These are phyloP conservation scores for Globodera ellingtonae DNA, from an alignment of 1,140 invertebrate species.

Conservation along the genomic window DNA sequence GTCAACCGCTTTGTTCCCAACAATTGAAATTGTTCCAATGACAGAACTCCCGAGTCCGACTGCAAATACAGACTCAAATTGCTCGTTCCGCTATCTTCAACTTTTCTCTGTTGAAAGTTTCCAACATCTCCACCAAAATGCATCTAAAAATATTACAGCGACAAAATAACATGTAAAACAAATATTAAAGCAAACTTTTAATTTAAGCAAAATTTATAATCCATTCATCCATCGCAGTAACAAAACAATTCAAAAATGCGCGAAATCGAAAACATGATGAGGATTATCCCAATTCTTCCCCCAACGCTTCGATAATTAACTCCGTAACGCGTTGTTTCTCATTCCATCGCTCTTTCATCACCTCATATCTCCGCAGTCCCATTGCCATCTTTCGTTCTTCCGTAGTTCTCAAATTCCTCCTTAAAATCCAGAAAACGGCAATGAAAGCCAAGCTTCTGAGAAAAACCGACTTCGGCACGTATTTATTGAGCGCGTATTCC, in stretches of 20 bases:
- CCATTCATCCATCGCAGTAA: too few relatives aligned
- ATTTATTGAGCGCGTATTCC: not conserved
- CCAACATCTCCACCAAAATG: not conserved
- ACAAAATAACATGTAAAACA: not conserved
- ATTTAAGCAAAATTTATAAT: too few relatives aligned
- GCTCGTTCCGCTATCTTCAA: not conserved
- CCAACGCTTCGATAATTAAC: not conserved
- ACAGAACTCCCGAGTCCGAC: constrained; percentile 11
- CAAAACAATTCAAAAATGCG: too few relatives aligned
- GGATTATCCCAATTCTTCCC: not conserved
- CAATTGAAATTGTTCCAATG: constrained; percentile 21
- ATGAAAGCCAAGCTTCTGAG: not conserved
- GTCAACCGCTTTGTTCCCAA: constrained; percentile 23
- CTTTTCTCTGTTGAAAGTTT: not conserved
- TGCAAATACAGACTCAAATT: constrained; percentile 12
- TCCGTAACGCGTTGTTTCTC: not conserved
- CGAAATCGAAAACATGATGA: not conserved
- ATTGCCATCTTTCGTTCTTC: not conserved
- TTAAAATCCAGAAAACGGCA: not conserved
- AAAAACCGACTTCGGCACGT: not conserved
- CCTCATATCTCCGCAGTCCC: not conserved
- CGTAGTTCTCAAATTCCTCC: not conserved
- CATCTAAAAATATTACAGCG: not conserved
- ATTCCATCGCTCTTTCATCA: not conserved
- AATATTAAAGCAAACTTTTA: too few relatives aligned